Conservation (phyloP, 1,140 invertebrate species). For the Camponotus floridanus region DNA sequence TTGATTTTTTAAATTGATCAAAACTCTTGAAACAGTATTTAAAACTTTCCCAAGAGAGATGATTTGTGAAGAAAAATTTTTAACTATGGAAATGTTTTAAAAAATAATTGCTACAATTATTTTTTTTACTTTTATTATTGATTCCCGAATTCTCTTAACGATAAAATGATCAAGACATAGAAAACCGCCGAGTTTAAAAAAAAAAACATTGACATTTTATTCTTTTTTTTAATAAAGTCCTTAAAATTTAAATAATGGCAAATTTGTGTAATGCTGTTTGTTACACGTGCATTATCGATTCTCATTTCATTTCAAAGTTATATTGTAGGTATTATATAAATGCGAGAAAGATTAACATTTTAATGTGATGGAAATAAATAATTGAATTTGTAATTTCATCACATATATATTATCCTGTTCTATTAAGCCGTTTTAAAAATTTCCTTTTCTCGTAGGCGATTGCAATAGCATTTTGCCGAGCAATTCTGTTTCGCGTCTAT, state of each 20-base stretch:
- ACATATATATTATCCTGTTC: not conserved
- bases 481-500: slow-evolving; percentile 56
- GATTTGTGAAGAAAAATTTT: not conserved
- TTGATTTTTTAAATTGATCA: not conserved
- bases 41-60: not conserved
- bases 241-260: too few relatives aligned
- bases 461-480: slow-evolving; percentile 30
- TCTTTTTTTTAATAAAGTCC: too few relatives aligned
- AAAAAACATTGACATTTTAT: not conserved
- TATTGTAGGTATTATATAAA: not conserved
- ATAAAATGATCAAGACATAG: not conserved
- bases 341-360: not conserved
- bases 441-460: slow-evolving; percentile 43
- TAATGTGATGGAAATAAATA: not conserved
- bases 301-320: not conserved
- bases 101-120: not conserved
- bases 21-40: not conserved
- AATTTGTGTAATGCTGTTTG: too few relatives aligned
- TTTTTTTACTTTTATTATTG: slow-evolving; percentile 9
- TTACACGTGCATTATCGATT: not conserved
- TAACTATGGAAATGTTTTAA: not conserved
- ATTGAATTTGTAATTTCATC: not conserved
- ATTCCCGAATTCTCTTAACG: not conserved
- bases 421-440: not conserved
- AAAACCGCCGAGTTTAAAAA: not conserved